Base-by-base conservation (phyloP, 2,888 invertebrate species). In the Parthenolecanium corni region DNA sequence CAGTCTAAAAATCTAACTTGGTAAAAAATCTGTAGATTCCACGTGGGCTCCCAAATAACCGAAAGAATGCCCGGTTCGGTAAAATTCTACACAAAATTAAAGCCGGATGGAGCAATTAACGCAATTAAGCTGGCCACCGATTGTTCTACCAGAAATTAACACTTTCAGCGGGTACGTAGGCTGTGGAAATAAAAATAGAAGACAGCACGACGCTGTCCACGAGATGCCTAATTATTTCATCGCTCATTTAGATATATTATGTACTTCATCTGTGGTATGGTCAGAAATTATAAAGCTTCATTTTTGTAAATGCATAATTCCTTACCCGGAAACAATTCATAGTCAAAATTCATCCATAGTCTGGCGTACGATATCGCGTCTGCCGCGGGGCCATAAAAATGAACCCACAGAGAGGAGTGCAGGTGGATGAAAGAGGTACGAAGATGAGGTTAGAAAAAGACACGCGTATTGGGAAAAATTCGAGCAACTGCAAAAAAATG, bases 81-180 rank as follows among this genome's bases (percentile, higher is more conserved):
- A 54, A 54, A 54, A 42, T 42, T 42, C 38, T 44, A 14, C 4
- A 44, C 42, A 42, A 54, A 54, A 54, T 54, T 54, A 40, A 40
- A 40, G 54, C 54, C 54, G 54, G 54, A 54, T 54, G 54, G 54
- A 40, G 40, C 54, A 54, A 54, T 54, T 54, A 38, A 54, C 54
- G 24, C 54, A 54, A 54, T 54, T 54, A 54, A 54, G 42, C 18
- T 16, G 44, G 4, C 18, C 44, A 44, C 18, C 4, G 16, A 18
- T 44, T 44, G 14, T 31, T 54, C 40, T 40, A 42, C 54, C 40
- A 24, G 23, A 54, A 54, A 54, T 54, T 54, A 54, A 54, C 54
- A 42, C 42, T 36, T 38, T 31, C 5, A 31, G 52, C 23, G 18
- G 23, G 38, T 42, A 54, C 54, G 54, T 54, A 42, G 54, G 54